Conservation (phyloP, 2,888 invertebrate species). For the Empis livida region DNA sequence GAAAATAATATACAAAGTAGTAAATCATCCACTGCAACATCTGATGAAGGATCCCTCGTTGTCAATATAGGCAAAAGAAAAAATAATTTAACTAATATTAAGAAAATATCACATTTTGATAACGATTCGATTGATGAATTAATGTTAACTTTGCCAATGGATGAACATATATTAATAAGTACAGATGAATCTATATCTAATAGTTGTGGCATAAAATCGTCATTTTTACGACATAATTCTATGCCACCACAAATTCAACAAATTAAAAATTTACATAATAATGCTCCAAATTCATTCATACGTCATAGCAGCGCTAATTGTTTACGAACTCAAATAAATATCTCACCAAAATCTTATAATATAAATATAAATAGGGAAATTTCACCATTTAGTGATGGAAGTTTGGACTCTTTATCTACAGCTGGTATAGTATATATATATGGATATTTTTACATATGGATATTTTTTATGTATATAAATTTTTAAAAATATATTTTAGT, state of each 20-base stretch:
- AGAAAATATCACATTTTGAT: no score
- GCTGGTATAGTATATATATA: background rate
- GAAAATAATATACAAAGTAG: slow-evolving; percentile 1
- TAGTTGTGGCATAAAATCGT: background rate
- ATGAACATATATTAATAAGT: background rate
- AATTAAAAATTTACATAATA: background rate
- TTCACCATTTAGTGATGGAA: background rate
- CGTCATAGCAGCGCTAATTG: background rate
- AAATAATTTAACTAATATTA: no score
- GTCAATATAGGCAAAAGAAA: background rate
- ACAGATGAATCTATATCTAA: background rate
- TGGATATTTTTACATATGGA: background rate
- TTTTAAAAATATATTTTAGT: background rate
- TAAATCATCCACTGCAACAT: background rate
- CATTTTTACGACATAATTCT: background rate
- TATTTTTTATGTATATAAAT: background rate
- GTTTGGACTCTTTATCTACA: background rate
- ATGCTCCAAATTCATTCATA: background rate
- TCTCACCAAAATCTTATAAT: no score
- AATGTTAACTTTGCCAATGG: background rate
- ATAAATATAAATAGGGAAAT: no score
- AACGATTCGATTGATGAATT: background rate
- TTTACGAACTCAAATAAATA: background rate
- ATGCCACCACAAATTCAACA: background rate
- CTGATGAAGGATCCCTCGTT: background rate